Percentiles rank a stretch among this genome's conserved stretches.
Evolutionary conservation across 2,113 vertebrate genomes (phyloP).

Genomic region (Mustela nigripes): DNA sequence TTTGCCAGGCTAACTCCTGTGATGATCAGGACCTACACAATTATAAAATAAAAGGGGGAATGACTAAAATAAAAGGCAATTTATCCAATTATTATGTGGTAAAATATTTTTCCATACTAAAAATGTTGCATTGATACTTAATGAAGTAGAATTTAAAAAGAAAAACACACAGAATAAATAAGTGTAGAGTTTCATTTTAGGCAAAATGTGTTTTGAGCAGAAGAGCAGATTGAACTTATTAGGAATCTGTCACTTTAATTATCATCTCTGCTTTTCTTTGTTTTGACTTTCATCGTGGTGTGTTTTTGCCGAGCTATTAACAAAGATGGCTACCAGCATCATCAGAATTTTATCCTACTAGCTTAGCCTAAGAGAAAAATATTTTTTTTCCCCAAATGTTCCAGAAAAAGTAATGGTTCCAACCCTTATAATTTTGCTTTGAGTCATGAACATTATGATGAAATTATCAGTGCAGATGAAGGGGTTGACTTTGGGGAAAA

Average conservation of each 20-base stretch:
- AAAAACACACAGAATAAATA: background rate
- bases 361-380: background rate
- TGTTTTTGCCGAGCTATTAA: background rate
- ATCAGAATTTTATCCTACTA: background rate
- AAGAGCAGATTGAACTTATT: background rate
- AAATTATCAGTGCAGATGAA: background rate
- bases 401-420: background rate
- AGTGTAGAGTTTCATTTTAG: background rate
- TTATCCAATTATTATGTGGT: background rate
- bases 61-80: background rate
- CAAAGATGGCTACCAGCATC: background rate
- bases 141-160: background rate
- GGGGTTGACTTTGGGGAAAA: background rate
- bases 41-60: background rate
- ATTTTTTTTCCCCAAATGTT: background rate
- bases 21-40: rapidly evolving
- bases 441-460: too few relatives aligned
- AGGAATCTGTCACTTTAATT: background rate
- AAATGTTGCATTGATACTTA: background rate
- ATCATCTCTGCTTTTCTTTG: background rate
- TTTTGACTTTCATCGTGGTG: background rate
- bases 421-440: background rate
- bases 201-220: background rate
- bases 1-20: background rate
- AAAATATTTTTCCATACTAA: background rate